Conservation (phyloP, 2,113 vertebrate genomes). For the Microcebus jonahi region DNA sequence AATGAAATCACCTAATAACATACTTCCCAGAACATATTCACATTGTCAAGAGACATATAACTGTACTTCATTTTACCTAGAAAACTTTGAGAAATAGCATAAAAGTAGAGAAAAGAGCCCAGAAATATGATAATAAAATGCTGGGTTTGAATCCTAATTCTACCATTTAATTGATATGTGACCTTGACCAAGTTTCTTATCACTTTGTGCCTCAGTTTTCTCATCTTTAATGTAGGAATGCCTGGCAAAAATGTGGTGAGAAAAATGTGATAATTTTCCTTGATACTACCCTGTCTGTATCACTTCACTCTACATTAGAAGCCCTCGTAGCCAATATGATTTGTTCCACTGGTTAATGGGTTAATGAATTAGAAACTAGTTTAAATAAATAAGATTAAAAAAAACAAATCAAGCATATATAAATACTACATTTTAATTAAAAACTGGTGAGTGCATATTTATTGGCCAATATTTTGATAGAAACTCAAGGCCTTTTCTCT, state of each 20-base stretch:
- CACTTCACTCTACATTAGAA: background rate
- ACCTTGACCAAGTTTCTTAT: background rate
- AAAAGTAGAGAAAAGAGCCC: background rate
- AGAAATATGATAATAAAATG: background rate
- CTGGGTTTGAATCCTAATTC: background rate
- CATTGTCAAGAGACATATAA: background rate
- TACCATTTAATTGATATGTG: background rate
- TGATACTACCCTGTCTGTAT: background rate
- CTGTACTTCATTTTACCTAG: background rate
- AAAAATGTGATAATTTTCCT: background rate
- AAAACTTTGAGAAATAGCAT: background rate
- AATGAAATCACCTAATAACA: background rate
- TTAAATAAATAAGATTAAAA: background rate
- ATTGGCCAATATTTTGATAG: background rate
- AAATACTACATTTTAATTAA: background rate
- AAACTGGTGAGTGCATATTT: background rate
- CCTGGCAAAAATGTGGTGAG: background rate
- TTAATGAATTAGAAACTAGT: slow-evolving; percentile 6
- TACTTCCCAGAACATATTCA: background rate
- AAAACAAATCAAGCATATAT: background rate
- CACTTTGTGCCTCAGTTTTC: background rate
- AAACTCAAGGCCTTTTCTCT: background rate
- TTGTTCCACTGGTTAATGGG: background rate
- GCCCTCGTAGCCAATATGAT: background rate
- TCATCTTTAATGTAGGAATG: background rate